These are phyloP conservation scores for Bolinopsis microptera DNA, from an alignment of 37 sponge, comb jelly and placozoan species.

Conservation along the genomic window DNA sequence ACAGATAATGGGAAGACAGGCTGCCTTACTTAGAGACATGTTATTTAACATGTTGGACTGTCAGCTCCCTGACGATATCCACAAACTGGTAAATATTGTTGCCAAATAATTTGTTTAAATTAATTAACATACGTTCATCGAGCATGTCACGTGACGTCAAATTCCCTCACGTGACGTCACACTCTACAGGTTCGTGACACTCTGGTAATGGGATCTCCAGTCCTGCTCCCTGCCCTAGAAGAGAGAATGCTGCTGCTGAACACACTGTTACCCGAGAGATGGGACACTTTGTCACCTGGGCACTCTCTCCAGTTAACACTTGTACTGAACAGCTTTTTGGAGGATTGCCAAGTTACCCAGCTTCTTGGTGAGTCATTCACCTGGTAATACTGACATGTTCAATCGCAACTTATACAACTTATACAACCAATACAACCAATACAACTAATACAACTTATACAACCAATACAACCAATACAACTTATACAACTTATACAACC, in stretches of 20 bases:
- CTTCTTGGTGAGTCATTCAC: constrained; percentile 33
- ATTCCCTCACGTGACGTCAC: too few species aligned
- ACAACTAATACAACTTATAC: too few species aligned
- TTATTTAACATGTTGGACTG: constrained; percentile 60
- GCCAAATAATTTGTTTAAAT: background rate
- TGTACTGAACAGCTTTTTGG: constrained; percentile 56
- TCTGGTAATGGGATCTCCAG: constrained; percentile 73
- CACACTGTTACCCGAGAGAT: constrained; percentile 71
- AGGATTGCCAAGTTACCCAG: constrained; percentile 59
- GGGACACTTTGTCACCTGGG: constrained; percentile 76
- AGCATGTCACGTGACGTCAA: too few species aligned
- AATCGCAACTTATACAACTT: too few species aligned
- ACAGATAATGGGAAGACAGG: constrained; percentile 52
- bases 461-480: too few species aligned
- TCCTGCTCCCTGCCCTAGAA: constrained; percentile 79
- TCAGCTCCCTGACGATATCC: background rate
- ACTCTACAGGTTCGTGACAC: constrained; percentile 68
- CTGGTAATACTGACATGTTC: too few species aligned
- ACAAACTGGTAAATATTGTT: constrained; percentile 2
- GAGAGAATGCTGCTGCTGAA: constrained; percentile 78
- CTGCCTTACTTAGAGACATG: constrained; percentile 2
- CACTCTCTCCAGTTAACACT: constrained; percentile 69
- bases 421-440: too few species aligned
- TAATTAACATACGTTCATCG: too few species aligned
- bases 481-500: too few species aligned